Conservation (phyloP, 1,140 invertebrate species). For the Macrosteles quadrilineatus region DNA sequence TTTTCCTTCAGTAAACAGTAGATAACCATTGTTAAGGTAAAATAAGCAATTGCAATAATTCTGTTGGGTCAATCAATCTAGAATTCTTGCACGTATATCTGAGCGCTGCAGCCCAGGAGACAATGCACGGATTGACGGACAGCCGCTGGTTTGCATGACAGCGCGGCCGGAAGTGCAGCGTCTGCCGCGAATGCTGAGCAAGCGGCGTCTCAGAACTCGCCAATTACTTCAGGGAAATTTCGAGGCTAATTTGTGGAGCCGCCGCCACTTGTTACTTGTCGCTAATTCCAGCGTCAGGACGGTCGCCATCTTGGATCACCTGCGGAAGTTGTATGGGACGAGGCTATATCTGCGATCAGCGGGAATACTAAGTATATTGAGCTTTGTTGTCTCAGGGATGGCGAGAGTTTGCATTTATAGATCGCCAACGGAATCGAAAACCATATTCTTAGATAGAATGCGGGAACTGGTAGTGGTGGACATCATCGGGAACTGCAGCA, state of each 20-base stretch:
- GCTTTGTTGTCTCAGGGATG: no score
- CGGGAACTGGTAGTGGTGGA: no score
- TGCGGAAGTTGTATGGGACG: not conserved
- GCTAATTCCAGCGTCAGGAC: not conserved
- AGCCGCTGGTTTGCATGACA: constrained; percentile 3
- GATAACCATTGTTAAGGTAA: no score
- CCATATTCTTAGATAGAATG: no score
- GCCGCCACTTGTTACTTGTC: constrained; percentile 1
- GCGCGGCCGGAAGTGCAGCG: not conserved
- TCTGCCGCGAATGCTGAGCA: not conserved
- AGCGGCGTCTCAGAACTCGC: not conserved
- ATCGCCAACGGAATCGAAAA: no score
- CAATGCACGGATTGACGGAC: not conserved
- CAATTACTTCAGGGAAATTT: constrained; percentile 11
- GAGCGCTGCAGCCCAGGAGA: not conserved
- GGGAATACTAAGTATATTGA: no score
- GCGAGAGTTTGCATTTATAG: no score
- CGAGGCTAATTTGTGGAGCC: constrained; percentile 10
- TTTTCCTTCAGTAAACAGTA: no score
- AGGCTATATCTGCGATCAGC: not conserved
- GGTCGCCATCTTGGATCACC: constrained; percentile 9
- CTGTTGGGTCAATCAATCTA: no score
- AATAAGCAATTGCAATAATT: no score
- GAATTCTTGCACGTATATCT: no score
- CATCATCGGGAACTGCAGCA: no score